Conservation (phyloP, 2,888 invertebrate genomes). For the Himalopsyche kuldschensis region DNA sequence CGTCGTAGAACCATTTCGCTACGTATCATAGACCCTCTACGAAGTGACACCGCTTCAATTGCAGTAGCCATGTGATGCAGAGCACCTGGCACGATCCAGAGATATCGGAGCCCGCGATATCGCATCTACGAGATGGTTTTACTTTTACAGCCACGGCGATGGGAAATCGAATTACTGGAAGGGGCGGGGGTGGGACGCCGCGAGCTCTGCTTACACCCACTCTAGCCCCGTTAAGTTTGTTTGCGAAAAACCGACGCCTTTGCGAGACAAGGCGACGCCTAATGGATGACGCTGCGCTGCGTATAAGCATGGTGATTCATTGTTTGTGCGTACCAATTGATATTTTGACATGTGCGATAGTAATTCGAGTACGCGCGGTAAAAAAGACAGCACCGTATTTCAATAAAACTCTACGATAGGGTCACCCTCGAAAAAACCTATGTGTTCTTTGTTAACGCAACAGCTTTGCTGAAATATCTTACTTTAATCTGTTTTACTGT, state of each 20-base stretch:
- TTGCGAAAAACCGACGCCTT: not conserved
- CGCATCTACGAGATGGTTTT: not conserved
- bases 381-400: not conserved
- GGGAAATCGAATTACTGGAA: constrained; percentile 1
- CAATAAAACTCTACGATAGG: not conserved
- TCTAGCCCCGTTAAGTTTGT: not conserved
- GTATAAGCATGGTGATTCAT: not conserved
- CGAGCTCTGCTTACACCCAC: not conserved
- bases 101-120: constrained; percentile 2
- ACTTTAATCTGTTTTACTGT: too few species aligned
- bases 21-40: not conserved
- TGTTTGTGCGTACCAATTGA: not conserved
- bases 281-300: not conserved
- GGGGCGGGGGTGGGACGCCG: not conserved
- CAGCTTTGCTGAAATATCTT: too few species aligned
- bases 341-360: not conserved
- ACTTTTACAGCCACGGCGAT: not conserved
- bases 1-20: not conserved
- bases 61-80: not conserved
- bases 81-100: not conserved
- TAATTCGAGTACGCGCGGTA: not conserved
- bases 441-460: too few species aligned
- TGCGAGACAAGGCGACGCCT: not conserved
- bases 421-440: too few species aligned
- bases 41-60: not conserved